Evolutionary conservation across 2,888 invertebrate genomes (phyloP).

Genomic region (Sinopyrophorus schimmeli): DNA sequence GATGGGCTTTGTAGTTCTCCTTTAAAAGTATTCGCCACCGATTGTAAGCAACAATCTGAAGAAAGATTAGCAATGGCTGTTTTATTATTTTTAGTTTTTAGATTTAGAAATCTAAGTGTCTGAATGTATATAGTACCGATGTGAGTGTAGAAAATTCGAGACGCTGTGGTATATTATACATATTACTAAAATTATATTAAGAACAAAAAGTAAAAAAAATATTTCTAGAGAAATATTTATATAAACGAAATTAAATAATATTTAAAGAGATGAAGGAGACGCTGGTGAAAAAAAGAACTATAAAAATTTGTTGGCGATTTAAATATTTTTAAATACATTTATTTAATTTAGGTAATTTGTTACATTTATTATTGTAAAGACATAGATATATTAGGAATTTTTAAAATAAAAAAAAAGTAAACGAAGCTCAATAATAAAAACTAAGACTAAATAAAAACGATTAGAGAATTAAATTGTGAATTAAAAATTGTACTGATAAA

Average conservation of each 20-base stretch:
- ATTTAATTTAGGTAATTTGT: constrained; percentile 28
- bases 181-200: constrained; percentile 22
- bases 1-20: too few species aligned
- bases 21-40: too few species aligned
- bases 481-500: constrained; percentile 30
- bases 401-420: too few species aligned
- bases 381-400: constrained; percentile 20
- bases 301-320: constrained; percentile 26
- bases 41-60: too few species aligned
- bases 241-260: constrained; percentile 22
- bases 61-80: constrained; percentile 24
- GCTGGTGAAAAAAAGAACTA: constrained; percentile 16
- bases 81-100: constrained; percentile 22
- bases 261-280: too few species aligned
- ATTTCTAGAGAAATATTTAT: constrained; percentile 32
- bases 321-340: constrained; percentile 30
- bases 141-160: constrained; percentile 18
- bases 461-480: constrained; percentile 25
- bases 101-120: constrained; percentile 23
- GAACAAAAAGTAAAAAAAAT: constrained; percentile 22
- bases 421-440: constrained; percentile 29
- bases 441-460: constrained; percentile 28
- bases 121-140: constrained; percentile 27
- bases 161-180: constrained; percentile 28
- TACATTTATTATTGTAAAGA: constrained; percentile 23